phyloP scores from a whole-genome alignment of 2,113 vertebrate genomes.

The Lagopus muta region DNA sequence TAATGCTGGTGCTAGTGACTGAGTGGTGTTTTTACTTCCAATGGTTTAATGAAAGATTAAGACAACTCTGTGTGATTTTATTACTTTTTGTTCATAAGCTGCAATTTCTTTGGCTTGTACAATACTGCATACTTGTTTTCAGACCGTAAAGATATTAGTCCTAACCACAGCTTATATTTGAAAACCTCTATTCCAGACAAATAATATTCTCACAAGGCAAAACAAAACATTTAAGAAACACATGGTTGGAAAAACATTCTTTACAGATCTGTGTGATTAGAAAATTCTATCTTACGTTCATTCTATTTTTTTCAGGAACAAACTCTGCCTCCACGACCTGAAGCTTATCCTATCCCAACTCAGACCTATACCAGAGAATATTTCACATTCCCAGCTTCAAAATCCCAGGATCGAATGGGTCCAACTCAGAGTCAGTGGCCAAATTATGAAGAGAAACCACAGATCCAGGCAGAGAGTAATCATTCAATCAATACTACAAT shows the following conservation, averaged over 20 bases:
- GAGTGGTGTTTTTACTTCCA: not conserved
- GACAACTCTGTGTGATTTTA: not conserved
- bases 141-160: not conserved
- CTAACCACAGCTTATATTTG: not conserved
- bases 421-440: constrained; percentile 88
- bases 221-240: not conserved
- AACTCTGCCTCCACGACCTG: constrained; percentile 85
- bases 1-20: not conserved
- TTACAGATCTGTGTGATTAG: not conserved
- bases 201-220: not conserved
- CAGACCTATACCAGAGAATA: constrained; percentile 96
- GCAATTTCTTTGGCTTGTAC: not conserved
- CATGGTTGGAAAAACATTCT: not conserved
- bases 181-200: not conserved
- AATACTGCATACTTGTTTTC: not conserved
- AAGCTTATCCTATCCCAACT: constrained; percentile 97
- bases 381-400: constrained; percentile 96
- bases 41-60: not conserved
- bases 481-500: constrained; percentile 79
- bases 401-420: constrained; percentile 90
- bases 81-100: not conserved
- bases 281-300: not conserved
- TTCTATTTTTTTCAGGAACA: constrained; percentile 82
- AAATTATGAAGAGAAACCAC: constrained; percentile 85
- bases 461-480: constrained; percentile 78